These are phyloP conservation scores for Aviceda cuculoides DNA, from an alignment of 2,797 vertebrate genomes.

Conservation along the genomic window DNA sequence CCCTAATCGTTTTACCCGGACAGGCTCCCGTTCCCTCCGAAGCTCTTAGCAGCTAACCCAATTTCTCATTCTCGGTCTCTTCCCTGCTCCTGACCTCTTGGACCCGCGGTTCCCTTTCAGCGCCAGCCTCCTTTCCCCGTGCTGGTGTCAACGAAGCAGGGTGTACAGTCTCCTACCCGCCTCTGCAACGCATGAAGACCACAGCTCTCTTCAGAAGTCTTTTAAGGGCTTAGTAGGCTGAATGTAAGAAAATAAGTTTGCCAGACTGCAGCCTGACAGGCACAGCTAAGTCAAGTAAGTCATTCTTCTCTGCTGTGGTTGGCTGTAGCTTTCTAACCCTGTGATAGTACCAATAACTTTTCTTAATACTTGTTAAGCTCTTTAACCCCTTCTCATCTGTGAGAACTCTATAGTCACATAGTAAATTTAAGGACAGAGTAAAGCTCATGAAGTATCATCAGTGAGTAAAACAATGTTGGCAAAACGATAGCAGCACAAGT, in stretches of 20 bases:
- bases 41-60: not conserved
- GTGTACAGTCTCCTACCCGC: not conserved
- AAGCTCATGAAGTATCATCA: not conserved
- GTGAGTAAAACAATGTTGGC: not conserved
- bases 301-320: not conserved
- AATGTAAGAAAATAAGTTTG: not conserved
- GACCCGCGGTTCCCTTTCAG: not conserved
- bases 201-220: not conserved
- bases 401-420: not conserved
- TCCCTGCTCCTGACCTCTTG: not conserved
- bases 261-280: not conserved
- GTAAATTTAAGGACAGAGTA: not conserved
- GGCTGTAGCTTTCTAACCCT: not conserved
- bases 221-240: not conserved
- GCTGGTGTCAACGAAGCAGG: not conserved
- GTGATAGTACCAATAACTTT: not conserved
- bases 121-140: not conserved
- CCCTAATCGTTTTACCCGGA: not conserved
- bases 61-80: not conserved
- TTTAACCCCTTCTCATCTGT: not conserved
- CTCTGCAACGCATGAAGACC: not conserved
- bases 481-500: not conserved
- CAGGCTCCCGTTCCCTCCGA: not conserved
- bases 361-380: not conserved
- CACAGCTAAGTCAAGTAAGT: not conserved